Base-by-base conservation (phyloP, 2,888 invertebrate genomes). In the Vanessa cardui region DNA sequence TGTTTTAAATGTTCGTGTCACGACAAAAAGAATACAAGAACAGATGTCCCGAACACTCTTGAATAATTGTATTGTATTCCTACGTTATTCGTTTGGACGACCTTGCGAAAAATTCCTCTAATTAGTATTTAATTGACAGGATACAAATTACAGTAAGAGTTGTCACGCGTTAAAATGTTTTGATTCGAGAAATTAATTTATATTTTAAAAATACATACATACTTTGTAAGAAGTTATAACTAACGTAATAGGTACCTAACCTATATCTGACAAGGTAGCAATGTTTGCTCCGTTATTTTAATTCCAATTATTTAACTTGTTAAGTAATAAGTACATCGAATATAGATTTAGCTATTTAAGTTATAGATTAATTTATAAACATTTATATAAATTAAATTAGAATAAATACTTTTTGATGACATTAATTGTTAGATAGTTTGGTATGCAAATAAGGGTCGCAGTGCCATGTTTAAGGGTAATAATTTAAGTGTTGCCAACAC, bases 41-140 rank as follows among this genome's bases (percentile, higher is more conserved):
- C 90, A 90, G 87, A 90, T 90, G 90, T 87, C 78, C 75, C 72
- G 68, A 72, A 72, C 76, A 85, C 87, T 84, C 78, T 76, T 76
- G 84, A 86, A 86, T 81, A 80, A 79, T 72, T 73, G 73, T 80
- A 84, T 86, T 86, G 85, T 88, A 85, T 83, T 78, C 75, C 75
- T 81, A 50, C 50, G n/a, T 77, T 75, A 74, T 81, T 79, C 39
- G 77, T 74, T 77, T 78, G n/a, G 31, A 31, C 78, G 83, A 83
- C 89, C 89, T 90, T 88, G 84, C 76, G 79, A 79, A 82, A 76
- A 77, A 73, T 78, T 20, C 12, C 9, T 6, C 52, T 66, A 66
- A 62, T 66, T 66, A 33, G 46, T 52, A 26, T 62, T 59, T 62
- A 69, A 66, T 69, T 65, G 58, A 20, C 58, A 50, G 1, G 16